A percentile compares a stretch with the other conserved stretches of the same genome.
Evolutionary conservation across 2,888 invertebrate genomes (phyloP).

Genomic region (Lordiphosa andalusiaca): DNA sequence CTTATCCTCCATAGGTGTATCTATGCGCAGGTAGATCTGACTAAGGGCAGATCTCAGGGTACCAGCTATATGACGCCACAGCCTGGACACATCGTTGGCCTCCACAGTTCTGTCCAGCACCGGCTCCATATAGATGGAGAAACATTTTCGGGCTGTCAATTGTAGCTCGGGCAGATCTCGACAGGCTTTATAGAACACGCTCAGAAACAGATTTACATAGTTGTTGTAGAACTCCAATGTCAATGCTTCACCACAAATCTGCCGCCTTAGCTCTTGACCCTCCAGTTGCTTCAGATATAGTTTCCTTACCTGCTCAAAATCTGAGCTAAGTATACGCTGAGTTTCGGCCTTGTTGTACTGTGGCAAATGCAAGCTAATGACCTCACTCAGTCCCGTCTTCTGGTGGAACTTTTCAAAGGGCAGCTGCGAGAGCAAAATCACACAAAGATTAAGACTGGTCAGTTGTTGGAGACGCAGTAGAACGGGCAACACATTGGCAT

Average conservation of each 20-base stretch:
- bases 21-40: conserved; percentile 87
- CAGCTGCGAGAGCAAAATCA: conserved; percentile 88
- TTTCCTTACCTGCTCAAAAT: conserved; percentile 65
- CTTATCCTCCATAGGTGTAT: conserved; percentile 50
- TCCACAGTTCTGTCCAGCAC: conserved; percentile 85
- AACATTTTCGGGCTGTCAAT: conserved; percentile 89
- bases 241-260: conserved; percentile 70
- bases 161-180: conserved; percentile 91
- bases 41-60: conserved; percentile 88
- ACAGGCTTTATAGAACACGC: conserved; percentile 91
- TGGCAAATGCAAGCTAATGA: conserved; percentile 87
- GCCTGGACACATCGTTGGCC: conserved; percentile 84
- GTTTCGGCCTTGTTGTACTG: conserved; percentile 90
- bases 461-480: conserved; percentile 88
- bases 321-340: conserved; percentile 81
- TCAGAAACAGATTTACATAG: conserved; percentile 90
- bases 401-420: conserved; percentile 90
- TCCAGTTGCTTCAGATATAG: conserved; percentile 36
- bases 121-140: conserved; percentile 89
- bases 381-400: conserved; percentile 86
- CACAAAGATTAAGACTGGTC: conserved; percentile 86
- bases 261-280: conserved; percentile 22
- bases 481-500: conserved; percentile 86
- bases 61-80: conserved; percentile 91
- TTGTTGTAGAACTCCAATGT: conserved; percentile 84